These are phyloP conservation scores for Sebastes schlegelii DNA, from an alignment of 2,113 vertebrate species.

Conservation along the genomic window DNA sequence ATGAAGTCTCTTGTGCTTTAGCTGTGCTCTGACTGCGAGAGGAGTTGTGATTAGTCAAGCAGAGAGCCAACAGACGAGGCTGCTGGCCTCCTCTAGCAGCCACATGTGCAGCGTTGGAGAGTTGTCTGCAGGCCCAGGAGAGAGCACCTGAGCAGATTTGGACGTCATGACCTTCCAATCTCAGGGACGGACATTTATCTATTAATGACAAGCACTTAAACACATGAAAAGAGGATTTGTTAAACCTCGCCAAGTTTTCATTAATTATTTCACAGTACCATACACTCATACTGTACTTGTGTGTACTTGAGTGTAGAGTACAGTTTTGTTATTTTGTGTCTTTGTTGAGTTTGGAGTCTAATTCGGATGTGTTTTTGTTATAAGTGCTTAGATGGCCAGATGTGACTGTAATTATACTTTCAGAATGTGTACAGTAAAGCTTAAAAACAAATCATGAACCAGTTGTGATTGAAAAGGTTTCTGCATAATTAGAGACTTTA, in stretches of 20 bases:
- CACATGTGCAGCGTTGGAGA: constrained; percentile 10
- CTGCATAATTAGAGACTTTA: neutral
- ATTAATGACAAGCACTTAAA: neutral
- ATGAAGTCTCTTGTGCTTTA: constrained; percentile 57
- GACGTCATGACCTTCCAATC: constrained; percentile 1
- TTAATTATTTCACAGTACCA: neutral
- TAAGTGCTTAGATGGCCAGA: no score
- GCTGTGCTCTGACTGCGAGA: constrained; percentile 54
- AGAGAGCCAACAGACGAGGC: constrained; percentile 45
- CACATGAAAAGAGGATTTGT: neutral
- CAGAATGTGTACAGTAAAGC: neutral
- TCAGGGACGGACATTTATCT: constrained; percentile 2
- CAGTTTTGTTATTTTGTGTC: neutral
- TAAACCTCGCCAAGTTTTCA: neutral
- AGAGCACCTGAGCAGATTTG: neutral
- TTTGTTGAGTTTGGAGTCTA: neutral
- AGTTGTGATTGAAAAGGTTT: neutral
- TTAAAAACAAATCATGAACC: neutral
- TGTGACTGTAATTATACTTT: neutral
- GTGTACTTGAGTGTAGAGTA: neutral
- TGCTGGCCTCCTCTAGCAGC: constrained; percentile 24
- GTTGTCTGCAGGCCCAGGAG: neutral
- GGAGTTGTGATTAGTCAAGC: constrained; percentile 44
- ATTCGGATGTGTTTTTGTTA: neutral
- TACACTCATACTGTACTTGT: neutral